These are phyloP conservation scores for Cyrtonyx montezumae DNA, from an alignment of 2,113 vertebrate genomes.

Conservation along the genomic window DNA sequence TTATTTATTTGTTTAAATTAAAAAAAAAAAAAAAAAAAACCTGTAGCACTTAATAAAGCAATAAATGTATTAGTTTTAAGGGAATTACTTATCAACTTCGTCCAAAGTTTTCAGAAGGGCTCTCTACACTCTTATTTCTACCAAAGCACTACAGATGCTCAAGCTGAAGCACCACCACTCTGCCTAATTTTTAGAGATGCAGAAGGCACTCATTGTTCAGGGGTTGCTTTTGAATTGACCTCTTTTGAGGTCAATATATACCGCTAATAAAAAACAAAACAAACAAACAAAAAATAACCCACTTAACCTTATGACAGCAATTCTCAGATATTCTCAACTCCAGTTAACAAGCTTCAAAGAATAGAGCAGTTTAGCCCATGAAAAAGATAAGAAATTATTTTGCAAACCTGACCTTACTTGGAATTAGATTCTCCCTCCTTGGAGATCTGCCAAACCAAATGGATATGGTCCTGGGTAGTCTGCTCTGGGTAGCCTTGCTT, in stretches of 20 bases:
- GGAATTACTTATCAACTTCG: neutral
- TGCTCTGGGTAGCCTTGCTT: neutral
- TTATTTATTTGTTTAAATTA: neutral
- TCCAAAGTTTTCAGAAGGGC: neutral
- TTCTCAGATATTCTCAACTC: neutral
- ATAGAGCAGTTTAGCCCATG: neutral
- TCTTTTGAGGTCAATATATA: neutral
- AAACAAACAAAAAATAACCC: neutral
- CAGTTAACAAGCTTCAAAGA: neutral
- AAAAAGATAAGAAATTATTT: neutral
- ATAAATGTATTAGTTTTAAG: neutral
- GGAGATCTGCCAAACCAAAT: neutral
- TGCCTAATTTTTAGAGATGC: neutral
- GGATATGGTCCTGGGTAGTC: neutral
- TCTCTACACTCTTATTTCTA: neutral
- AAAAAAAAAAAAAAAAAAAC: neutral
- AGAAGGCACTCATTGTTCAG: neutral
- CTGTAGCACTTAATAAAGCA: neutral
- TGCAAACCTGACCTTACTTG: neutral
- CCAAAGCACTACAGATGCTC: neutral
- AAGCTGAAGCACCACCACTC: neutral
- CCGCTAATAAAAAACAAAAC: neutral
- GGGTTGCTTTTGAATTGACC: neutral
- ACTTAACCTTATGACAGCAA: neutral
- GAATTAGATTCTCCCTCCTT: neutral